phyloP scores from a whole-genome alignment of 2,797 vertebrate genomes.

The Mus spretus region DNA sequence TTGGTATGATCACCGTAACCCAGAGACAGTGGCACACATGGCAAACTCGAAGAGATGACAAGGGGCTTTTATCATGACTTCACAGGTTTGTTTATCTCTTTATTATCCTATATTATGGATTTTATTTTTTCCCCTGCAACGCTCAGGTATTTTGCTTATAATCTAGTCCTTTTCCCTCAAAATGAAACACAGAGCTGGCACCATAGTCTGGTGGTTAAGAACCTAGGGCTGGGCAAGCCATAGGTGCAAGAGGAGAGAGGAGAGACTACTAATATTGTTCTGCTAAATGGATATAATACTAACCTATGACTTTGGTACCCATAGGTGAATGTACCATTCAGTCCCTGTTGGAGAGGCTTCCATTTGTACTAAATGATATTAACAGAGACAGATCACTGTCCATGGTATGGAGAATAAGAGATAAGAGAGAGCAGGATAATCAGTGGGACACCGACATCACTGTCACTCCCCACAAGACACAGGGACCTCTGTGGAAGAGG shows the following conservation, averaged over 20 bases:
- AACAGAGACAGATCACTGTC: neutral
- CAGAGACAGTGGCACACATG: neutral
- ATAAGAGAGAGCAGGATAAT: neutral
- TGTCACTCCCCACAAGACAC: neutral
- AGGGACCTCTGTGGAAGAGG: neutral
- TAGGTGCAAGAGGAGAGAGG: neutral
- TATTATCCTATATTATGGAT: neutral
- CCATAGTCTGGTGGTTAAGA: neutral
- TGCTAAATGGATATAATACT: neutral
- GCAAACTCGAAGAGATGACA: neutral
- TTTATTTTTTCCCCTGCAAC: neutral
- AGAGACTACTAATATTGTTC: neutral
- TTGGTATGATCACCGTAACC: neutral
- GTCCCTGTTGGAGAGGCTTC: neutral
- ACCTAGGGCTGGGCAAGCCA: neutral
- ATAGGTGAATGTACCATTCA: neutral
- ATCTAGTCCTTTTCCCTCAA: neutral
- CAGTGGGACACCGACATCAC: neutral
- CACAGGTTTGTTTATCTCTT: neutral
- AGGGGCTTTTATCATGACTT: neutral
- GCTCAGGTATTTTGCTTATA: neutral
- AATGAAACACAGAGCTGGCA: neutral
- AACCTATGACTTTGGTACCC: neutral
- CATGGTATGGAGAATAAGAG: neutral
- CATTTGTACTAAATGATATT: neutral